Conservation (phyloP, 2,113 vertebrate genomes). For the Gymnarchus niloticus region DNA sequence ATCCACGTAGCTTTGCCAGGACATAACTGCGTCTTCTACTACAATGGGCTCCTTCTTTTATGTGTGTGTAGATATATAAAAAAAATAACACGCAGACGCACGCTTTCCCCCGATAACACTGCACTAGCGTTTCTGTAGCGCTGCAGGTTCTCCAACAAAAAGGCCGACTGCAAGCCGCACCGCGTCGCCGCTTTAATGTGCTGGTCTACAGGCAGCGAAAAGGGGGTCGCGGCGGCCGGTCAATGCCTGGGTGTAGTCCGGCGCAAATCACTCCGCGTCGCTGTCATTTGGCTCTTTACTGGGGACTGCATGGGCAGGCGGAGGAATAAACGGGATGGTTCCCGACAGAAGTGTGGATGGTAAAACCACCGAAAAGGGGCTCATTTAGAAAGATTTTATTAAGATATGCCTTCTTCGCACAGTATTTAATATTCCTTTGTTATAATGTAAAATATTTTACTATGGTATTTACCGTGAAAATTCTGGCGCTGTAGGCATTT, state of each 20-base stretch:
- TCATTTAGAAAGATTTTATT: background rate
- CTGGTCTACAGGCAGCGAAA: constrained; percentile 42
- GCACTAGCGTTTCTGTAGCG: constrained; percentile 20
- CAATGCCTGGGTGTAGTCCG: constrained; percentile 56
- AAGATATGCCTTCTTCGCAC: too few relatives aligned
- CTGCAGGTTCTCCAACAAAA: constrained; percentile 31
- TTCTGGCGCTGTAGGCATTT: background rate
- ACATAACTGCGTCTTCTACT: constrained; percentile 64
- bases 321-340: constrained; percentile 43
- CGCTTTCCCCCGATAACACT: constrained; percentile 15
- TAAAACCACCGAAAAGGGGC: background rate
- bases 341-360: constrained; percentile 23
- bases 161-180: constrained; percentile 33
- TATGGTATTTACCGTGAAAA: background rate
- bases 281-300: constrained; percentile 37
- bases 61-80: too few relatives aligned
- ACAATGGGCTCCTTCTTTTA: too few relatives aligned
- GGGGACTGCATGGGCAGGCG: constrained; percentile 32
- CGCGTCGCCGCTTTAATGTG: constrained; percentile 49
- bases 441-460: background rate
- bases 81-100: constrained; percentile 18
- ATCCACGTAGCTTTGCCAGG: constrained; percentile 81
- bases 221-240: constrained; percentile 49
- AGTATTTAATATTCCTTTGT: background rate
- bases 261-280: constrained; percentile 52